Evolutionary conservation across 2,797 vertebrate genomes (phyloP), one percentile per base, ranked within the genome.

Genomic region (Poliocrania exsul): DNA sequence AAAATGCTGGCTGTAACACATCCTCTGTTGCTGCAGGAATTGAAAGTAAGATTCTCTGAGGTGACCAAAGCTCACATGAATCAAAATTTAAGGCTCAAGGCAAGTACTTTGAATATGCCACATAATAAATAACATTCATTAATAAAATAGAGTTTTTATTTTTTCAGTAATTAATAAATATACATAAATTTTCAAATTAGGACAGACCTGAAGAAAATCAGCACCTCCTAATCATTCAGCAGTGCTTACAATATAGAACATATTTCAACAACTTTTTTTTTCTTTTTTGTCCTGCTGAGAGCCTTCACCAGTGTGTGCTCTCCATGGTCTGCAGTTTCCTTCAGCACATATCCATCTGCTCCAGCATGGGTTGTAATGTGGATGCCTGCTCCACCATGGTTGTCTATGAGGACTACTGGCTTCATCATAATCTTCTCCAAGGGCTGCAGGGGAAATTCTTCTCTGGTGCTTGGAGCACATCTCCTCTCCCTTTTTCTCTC

Each of bases 401-500:
- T 79, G 23, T 58, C 20, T 18, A 13, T 24, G 2, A 4, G 6
- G 1, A 40, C 16, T 26, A 6, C 5, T 16, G 72, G 4, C 5
- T 31, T 47, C 38, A 37, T 5, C 11, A 23, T 64, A 15, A 6
- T 24, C 14, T 79, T 54, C 16, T 66, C 7, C 51, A 66, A 3
- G 10, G 8, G 6, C 14, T 28, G 3, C 11, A 62, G 7, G 1
- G 2, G 4, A 82, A 24, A 8, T 1, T 58, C 42, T 77, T 17
- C 9, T 69, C 23, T 4, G 0, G 8, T 2, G 1, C 1, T 16
- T 62, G 14, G 2, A 65, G 31, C 16, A 14, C 6, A 66, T 11
- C 5, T 70, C 6, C 11, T 72, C 38, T 21, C 2, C 18, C 4
- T 86, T 49, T 7, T 83, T 42, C 50, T 72, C 12, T 78, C 20